phyloP scores from a whole-genome alignment of 2,797 vertebrate species.

The Peromyscus melanophrys region DNA sequence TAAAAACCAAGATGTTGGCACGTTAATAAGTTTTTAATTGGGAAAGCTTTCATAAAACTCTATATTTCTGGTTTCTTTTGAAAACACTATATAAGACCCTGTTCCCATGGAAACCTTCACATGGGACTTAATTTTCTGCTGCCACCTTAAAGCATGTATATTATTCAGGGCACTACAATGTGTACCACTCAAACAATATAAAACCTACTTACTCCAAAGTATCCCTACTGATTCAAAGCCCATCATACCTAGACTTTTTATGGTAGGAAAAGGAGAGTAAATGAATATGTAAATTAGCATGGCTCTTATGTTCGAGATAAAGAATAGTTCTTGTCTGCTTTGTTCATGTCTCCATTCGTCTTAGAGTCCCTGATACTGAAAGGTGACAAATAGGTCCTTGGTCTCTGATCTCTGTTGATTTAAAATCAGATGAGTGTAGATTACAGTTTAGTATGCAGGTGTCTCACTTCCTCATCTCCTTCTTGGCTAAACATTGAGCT shows the following conservation, averaged over 20 bases:
- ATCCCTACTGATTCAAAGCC: neutral
- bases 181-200: neutral
- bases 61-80: conserved; percentile 54
- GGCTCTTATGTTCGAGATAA: neutral
- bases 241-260: neutral
- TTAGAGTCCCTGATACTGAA: neutral
- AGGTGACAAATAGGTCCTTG: neutral
- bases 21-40: conserved; percentile 63
- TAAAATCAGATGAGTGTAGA: neutral
- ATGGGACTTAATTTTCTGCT: neutral
- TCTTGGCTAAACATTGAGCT: neutral
- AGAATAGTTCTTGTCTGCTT: neutral
- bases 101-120: conserved; percentile 35
- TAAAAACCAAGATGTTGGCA: conserved; percentile 48
- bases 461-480: neutral
- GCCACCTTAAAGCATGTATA: conserved; percentile 35
- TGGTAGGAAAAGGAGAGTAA: neutral
- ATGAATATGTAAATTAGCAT: neutral
- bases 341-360: neutral
- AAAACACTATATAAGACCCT: conserved; percentile 34
- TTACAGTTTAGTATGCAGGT: neutral
- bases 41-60: conserved; percentile 31
- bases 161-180: conserved; percentile 13
- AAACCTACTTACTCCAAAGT: neutral
- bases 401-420: conserved; percentile 5